Evolutionary conservation across 2,113 vertebrate genomes (phyloP).

Genomic region (Mus spicilegus): DNA sequence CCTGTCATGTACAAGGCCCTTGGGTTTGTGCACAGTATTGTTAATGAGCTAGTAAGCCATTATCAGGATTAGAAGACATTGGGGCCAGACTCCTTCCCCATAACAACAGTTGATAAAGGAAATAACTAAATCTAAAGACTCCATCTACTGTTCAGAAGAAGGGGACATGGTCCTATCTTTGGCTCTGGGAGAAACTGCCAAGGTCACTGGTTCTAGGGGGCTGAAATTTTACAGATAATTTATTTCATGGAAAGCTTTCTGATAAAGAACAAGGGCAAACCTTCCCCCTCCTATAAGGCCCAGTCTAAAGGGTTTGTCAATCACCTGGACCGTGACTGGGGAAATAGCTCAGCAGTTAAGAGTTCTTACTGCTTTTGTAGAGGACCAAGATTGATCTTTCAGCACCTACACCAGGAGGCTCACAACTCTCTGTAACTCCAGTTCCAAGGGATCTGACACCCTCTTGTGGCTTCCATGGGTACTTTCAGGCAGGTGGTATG

Average conservation of each 20-base stretch:
- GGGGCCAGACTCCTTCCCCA: neutral
- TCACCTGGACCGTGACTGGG: neutral
- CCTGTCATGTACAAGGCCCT: neutral
- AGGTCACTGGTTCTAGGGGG: neutral
- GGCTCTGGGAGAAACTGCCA: neutral
- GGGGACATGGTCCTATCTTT: neutral
- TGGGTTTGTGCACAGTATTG: neutral
- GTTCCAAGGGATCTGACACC: neutral
- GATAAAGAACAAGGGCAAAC: neutral
- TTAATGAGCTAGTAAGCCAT: neutral
- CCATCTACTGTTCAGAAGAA: neutral
- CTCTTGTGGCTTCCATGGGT: neutral
- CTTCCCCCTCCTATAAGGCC: neutral
- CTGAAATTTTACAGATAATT: neutral
- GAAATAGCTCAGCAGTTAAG: neutral
- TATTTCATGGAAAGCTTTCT: neutral
- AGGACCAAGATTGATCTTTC: neutral
- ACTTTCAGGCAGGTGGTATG: neutral
- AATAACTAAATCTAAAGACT: neutral
- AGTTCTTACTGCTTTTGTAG: neutral
- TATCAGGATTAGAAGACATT: neutral
- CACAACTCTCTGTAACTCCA: neutral
- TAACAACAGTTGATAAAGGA: neutral
- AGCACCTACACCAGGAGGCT: neutral
- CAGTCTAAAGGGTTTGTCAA: neutral